Conservation (phyloP, 35 echinoderm and acorn worm genomes). For the Lytechinus variegatus region DNA sequence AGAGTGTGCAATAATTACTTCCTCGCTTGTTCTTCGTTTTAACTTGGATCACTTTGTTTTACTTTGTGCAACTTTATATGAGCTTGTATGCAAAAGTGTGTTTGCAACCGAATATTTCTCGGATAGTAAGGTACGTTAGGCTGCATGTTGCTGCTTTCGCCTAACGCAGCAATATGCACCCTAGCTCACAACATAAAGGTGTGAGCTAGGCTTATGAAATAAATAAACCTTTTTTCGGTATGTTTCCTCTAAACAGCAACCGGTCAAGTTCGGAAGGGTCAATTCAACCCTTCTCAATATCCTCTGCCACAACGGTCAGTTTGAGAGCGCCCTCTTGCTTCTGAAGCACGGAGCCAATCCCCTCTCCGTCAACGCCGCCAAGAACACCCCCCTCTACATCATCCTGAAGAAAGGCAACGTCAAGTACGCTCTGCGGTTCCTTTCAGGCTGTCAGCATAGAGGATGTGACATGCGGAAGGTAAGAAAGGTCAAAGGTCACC, state of each 20-base stretch:
- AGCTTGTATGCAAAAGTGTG: no score
- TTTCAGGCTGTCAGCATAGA: background rate
- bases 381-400: constrained; percentile 26
- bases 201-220: no score
- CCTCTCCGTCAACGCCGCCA: background rate
- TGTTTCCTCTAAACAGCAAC: background rate
- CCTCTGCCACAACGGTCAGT: background rate
- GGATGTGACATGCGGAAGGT: constrained; percentile 20
- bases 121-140: no score
- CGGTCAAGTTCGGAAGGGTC: background rate
- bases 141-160: no score
- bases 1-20: no score
- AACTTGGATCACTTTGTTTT: no score
- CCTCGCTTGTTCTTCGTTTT: no score
- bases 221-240: no score
- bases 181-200: no score
- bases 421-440: constrained; percentile 1
- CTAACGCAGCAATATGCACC: no score
- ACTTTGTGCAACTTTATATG: no score
- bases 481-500: background rate
- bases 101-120: no score
- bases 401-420: background rate
- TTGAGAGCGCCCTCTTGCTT: background rate
- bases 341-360: constrained; percentile 21
- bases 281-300: background rate